Base-by-base conservation (phyloP, 2,113 vertebrate species). In the Anoplopoma fimbria region DNA sequence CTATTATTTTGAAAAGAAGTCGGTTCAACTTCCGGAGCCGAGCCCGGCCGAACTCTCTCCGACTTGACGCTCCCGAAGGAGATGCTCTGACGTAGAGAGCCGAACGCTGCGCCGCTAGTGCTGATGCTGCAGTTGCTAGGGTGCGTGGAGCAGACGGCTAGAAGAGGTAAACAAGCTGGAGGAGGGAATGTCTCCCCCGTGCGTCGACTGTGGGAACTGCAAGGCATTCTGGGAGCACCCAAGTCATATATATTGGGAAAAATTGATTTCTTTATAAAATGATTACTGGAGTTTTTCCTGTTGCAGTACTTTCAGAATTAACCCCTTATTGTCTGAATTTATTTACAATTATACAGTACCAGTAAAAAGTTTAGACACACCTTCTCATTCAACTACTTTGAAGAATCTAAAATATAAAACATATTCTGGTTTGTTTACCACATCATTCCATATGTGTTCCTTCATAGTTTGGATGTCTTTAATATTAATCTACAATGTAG, bases 41-140 rank as follows among this genome's bases (percentile, higher is more conserved):
- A 47, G 21, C 9, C 12, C 0, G 10, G 9, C 17, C 17, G 3
- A n/a, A 13, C 8, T n/a, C 21, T 8, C 0, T 34, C 5, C 1
- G 23, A 27, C 87, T 91, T 89, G 63, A 81, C 38, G 68, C 10
- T 27, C 29, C 57, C 12, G 27, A 29, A 4, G 15, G 2, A 1
- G 45, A 4, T n/a, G 36, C 51, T 65, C 23, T 93, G 93, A 93
- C 93, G 92, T 92, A 84, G 68, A 74, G 79, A n/a, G n/a, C 69
- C 76, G 53, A 82, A 49, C 88, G 86, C 84, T 60, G 77, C 57
- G 85, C 69, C 0, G 87, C 89, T 81, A 90, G 79, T 36, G 91
- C 91, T 94, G 94, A 94, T 94, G 94, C 91, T 93, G 93, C 94
- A 94, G 94, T 94, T 94, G 94, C 94, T 94, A 93, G 90, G 93